These are phyloP conservation scores for Notarius lentiginosus DNA, from an alignment of 2,113 vertebrate species.

Conservation along the genomic window DNA sequence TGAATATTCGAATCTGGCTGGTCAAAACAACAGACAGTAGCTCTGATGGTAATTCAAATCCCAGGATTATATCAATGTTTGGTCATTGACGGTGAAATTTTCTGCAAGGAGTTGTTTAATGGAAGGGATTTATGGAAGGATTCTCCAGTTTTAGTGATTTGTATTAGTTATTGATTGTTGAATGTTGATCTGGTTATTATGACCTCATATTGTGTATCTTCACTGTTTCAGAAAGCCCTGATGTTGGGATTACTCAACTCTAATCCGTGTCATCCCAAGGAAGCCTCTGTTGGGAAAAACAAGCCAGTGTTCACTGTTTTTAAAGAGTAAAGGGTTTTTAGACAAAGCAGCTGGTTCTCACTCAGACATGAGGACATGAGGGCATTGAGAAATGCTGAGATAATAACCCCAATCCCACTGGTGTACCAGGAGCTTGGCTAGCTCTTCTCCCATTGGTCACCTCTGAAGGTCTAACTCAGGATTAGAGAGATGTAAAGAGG, in stretches of 20 bases:
- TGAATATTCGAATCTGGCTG: background rate
- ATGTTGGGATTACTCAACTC: slow-evolving; percentile 14
- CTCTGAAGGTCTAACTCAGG: slow-evolving; percentile 69
- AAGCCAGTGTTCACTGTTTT: slow-evolving; percentile 42
- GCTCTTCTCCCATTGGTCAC: slow-evolving; percentile 72
- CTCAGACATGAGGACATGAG: slow-evolving; percentile 54
- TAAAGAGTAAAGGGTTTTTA: slow-evolving; percentile 49
- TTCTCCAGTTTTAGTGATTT: background rate
- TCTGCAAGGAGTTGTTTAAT: background rate
- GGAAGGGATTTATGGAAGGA: background rate
- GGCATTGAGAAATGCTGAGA: slow-evolving; percentile 66
- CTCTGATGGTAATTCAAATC: background rate
- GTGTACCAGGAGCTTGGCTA: slow-evolving; percentile 66
- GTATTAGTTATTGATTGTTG: background rate
- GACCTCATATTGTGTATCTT: background rate
- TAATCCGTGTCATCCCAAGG: background rate
- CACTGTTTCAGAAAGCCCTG: background rate
- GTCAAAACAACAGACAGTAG: background rate
- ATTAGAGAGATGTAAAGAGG: slow-evolving; percentile 68
- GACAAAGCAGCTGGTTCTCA: slow-evolving; percentile 64
- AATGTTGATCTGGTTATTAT: too few species aligned
- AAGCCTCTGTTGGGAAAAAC: slow-evolving; percentile 56
- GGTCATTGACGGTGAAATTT: background rate
- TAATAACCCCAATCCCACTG: slow-evolving; percentile 72
- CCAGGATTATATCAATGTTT: background rate